A percentile compares a stretch with the other conserved stretches of the same genome.
Conservation (phyloP, 2,113 vertebrate species). For the Tapirus terrestris region DNA sequence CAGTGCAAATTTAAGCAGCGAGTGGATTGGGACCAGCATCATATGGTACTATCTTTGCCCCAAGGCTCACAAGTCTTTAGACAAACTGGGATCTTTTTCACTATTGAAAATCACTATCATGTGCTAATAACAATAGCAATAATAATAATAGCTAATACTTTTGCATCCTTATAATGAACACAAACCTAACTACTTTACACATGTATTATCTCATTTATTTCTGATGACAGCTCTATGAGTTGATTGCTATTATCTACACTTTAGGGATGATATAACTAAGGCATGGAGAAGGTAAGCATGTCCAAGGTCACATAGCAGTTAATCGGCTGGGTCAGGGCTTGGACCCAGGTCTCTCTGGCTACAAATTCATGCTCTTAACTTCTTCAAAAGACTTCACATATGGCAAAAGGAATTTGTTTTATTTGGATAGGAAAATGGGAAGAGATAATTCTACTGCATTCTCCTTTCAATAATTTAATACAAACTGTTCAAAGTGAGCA, state of each 20-base stretch:
- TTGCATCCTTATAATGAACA: neutral
- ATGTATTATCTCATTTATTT: constrained; percentile 19
- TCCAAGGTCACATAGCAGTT: constrained; percentile 25
- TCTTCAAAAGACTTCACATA: constrained; percentile 18
- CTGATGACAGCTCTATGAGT: neutral
- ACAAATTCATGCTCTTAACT: neutral
- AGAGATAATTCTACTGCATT: constrained; percentile 11
- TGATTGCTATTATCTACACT: constrained; percentile 19
- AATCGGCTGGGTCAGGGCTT: neutral
- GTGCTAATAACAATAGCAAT: constrained; percentile 3
- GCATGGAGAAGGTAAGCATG: neutral
- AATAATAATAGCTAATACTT: neutral
- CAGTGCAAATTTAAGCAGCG: neutral
- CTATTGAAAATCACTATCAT: constrained; percentile 10
- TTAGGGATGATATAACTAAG: constrained; percentile 47
- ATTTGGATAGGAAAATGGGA: constrained; percentile 42
- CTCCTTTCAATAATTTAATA: constrained; percentile 65
- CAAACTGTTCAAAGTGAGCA: constrained; percentile 40
- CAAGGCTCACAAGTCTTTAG: constrained; percentile 29
- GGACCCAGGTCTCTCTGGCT: neutral
- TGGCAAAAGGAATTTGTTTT: constrained; percentile 28
- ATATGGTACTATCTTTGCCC: neutral
- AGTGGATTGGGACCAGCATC: neutral
- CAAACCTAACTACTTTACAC: neutral
- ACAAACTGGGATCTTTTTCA: neutral